Conservation (phyloP, 2,113 vertebrate species). For the Ameiurus melas region DNA sequence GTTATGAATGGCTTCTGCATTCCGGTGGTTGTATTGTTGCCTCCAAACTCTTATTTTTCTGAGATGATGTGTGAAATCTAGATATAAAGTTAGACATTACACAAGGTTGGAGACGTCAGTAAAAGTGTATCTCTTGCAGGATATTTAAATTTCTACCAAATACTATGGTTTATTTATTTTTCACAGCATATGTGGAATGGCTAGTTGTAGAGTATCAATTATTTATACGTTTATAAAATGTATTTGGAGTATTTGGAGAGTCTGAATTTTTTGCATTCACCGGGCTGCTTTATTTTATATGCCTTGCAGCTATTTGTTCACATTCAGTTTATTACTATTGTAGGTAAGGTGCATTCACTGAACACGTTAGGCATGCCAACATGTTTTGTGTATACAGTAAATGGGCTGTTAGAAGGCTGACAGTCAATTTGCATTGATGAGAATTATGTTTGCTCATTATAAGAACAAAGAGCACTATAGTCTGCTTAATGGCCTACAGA, state of each 20-base stretch:
- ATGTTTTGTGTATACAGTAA: not conserved
- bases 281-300: not conserved
- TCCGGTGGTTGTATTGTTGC: not conserved
- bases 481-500: not conserved
- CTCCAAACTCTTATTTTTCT: not conserved
- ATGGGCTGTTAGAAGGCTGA: not conserved
- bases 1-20: not conserved
- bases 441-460: conserved; percentile 9
- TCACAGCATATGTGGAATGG: not conserved
- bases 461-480: conserved; percentile 31
- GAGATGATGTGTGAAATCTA: not conserved
- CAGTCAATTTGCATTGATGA: conserved; percentile 7
- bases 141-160: not conserved
- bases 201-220: not conserved
- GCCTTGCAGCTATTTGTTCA: not conserved
- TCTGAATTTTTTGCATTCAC: not conserved
- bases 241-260: not conserved
- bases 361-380: not conserved
- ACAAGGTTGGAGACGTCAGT: not conserved
- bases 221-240: not conserved
- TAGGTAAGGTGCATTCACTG: not conserved
- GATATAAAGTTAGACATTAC: not conserved
- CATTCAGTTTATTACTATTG: conserved; percentile 21
- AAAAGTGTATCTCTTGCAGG: not conserved
- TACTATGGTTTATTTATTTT: not conserved